These are phyloP conservation scores for Ischnus inquisitorius DNA, from an alignment of 2,888 invertebrate species.

Conservation along the genomic window DNA sequence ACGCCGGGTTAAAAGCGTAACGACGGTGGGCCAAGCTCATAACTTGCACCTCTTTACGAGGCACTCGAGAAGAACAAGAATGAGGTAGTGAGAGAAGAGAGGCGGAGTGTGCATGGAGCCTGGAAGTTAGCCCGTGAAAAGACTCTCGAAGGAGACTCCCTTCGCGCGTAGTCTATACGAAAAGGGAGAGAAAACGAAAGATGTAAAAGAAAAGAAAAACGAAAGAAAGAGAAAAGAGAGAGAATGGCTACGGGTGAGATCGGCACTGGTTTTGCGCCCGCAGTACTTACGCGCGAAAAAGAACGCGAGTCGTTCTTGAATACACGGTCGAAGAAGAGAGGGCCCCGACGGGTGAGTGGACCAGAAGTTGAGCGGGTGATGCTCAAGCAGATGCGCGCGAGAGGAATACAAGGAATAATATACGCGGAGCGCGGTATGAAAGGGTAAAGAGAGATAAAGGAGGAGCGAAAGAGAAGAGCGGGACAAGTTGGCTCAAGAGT, in stretches of 20 bases:
- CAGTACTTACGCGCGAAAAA: conserved; percentile 47
- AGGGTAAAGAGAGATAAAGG: background rate
- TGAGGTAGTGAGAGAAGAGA: conserved; percentile 21
- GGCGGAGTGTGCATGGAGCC: conserved; percentile 8
- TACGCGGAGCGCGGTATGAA: conserved; percentile 20
- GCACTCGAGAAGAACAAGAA: conserved; percentile 47
- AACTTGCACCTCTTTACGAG: conserved; percentile 80
- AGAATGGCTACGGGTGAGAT: conserved; percentile 41
- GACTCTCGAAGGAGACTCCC: conserved; percentile 34
- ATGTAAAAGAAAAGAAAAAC: background rate
- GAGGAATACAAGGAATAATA: conserved; percentile 30
- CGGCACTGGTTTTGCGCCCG: conserved; percentile 53
- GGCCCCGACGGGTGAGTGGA: conserved; percentile 38
- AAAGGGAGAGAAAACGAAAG: conserved; percentile 4
- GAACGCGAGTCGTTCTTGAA: conserved; percentile 53
- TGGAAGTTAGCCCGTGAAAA: conserved; percentile 66
- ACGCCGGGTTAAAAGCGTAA: conserved; percentile 73
- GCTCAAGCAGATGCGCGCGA: conserved; percentile 46
- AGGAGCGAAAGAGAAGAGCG: conserved; percentile 14
- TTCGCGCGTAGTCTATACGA: conserved; percentile 7
- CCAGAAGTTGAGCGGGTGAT: conserved; percentile 53
- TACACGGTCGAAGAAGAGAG: conserved; percentile 40
- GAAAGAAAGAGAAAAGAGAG: background rate
- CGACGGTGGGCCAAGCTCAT: conserved; percentile 76
- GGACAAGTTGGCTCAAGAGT: conserved; percentile 3